Evolutionary conservation across 2,888 invertebrate species (phyloP).

Genomic region (Nasonia oneida): DNA sequence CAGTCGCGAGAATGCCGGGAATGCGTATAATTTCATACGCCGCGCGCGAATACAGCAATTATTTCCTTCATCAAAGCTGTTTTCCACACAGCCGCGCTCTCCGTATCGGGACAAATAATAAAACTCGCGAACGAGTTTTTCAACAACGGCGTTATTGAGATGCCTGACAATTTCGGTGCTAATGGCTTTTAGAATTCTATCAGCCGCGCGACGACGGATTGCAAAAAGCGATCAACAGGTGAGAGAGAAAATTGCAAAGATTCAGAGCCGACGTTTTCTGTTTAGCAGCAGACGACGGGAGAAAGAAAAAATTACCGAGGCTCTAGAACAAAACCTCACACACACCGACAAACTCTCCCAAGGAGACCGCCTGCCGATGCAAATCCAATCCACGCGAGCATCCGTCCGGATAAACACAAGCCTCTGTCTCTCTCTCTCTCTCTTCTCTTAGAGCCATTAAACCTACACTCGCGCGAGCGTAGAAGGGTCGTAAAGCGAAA

Average conservation of each 20-base stretch:
- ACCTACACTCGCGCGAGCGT: slow-evolving; percentile 23
- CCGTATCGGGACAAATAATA: background rate
- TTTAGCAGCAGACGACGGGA: background rate
- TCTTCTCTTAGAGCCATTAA: slow-evolving; percentile 29
- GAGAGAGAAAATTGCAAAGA: background rate
- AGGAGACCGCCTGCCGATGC: slow-evolving; percentile 3
- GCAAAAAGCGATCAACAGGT: background rate
- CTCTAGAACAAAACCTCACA: background rate
- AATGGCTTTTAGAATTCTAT: too few relatives aligned
- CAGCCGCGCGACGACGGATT: background rate
- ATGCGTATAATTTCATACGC: slow-evolving; percentile 23
- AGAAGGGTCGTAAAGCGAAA: slow-evolving; percentile 50
- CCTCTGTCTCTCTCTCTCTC: background rate
- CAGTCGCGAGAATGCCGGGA: background rate
- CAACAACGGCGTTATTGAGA: background rate
- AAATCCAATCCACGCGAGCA: slow-evolving; percentile 21
- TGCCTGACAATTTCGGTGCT: background rate
- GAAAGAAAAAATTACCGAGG: background rate
- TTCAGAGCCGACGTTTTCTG: background rate
- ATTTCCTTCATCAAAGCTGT: slow-evolving; percentile 23
- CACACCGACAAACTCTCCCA: background rate
- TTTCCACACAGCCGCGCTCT: background rate
- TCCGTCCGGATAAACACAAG: slow-evolving; percentile 24
- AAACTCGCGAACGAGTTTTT: slow-evolving; percentile 36
- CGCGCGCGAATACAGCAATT: slow-evolving; percentile 15